Evolutionary conservation across 2,797 vertebrate species (phyloP), one percentile per base, ranked within the genome.

Genomic region (Myotis daubentonii): DNA sequence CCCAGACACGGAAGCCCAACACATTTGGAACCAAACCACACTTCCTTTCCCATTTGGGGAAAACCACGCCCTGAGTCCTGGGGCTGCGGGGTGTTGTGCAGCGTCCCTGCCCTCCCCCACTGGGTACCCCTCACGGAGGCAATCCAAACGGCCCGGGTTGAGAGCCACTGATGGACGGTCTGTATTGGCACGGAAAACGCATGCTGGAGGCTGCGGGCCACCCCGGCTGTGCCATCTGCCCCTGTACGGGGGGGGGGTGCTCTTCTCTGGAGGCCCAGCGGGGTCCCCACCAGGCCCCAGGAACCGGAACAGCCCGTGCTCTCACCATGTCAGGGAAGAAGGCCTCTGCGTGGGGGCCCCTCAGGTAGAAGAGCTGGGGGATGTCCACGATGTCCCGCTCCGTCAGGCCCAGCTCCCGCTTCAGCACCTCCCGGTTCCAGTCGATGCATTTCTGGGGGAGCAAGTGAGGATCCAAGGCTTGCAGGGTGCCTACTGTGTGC

Each of bases 281-380:
- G 19, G 17, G 17, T 1, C 0, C 28, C n/a, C 19, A 7, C 12
- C 16, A 3, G 41, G 13, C 51, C 12, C 66, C 22, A 3, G 8
- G 17, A 22, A 38, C 23, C 23, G 0, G 49, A n/a, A 55, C 3
- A 33, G 6, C 2, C 17, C 8, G 3, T 0, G 3, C 47, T 25
- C 98, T 96, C 94, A 99, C 99, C 99, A 99, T 99, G 97, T 99
- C 98, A 0, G 99, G 99, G 97, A 99, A 99, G 87, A 98, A 98
- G 25, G 99, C 99, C 2, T 97, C 96, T 0, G 99, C 99, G 0
- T 70, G 30, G 41, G 28, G 53, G 0, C 60, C 10, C 0, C 1
- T 6, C 8, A 99, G 8, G 82, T 97, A 92, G 97, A 99, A 99
- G 76, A 99, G 99, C 96, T 99, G 98, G 0, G 99, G 99, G 91